Percentiles rank a stretch among this genome's conserved stretches.
Evolutionary conservation across 2,797 vertebrate species (phyloP).

Genomic region (Botia kubotai): DNA sequence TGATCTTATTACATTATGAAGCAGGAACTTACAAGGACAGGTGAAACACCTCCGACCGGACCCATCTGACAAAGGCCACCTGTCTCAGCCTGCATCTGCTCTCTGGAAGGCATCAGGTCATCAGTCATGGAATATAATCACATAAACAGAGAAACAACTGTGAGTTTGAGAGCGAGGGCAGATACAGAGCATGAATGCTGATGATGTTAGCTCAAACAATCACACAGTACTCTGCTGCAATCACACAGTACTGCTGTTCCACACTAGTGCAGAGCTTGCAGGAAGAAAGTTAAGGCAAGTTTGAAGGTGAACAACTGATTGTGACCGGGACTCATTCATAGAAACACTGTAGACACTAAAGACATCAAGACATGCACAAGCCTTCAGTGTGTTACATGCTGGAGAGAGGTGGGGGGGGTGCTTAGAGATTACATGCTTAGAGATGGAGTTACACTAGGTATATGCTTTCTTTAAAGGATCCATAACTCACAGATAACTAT

Average conservation of each 20-base stretch:
- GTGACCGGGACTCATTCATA: not conserved
- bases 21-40: slow-evolving; percentile 24
- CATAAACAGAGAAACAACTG: not conserved
- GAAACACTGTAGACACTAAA: not conserved
- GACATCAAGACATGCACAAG: not conserved
- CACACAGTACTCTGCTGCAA: too few relatives aligned
- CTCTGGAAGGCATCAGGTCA: not conserved
- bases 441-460: too few relatives aligned
- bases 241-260: too few relatives aligned
- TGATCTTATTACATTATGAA: not conserved
- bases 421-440: too few relatives aligned
- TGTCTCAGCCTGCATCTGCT: slow-evolving; percentile 34
- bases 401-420: too few relatives aligned
- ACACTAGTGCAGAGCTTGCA: too few relatives aligned
- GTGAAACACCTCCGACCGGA: slow-evolving; percentile 12
- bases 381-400: too few relatives aligned
- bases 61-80: slow-evolving; percentile 47
- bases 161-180: not conserved
- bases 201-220: not conserved
- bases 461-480: too few relatives aligned
- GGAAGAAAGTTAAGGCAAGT: not conserved
- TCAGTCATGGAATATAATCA: too few relatives aligned
- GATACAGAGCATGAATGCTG: not conserved
- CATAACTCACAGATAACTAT: too few relatives aligned
- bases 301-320: not conserved